These are phyloP conservation scores for Lepisosteus oculatus DNA, from an alignment of 2,113 vertebrate genomes.

Conservation along the genomic window DNA sequence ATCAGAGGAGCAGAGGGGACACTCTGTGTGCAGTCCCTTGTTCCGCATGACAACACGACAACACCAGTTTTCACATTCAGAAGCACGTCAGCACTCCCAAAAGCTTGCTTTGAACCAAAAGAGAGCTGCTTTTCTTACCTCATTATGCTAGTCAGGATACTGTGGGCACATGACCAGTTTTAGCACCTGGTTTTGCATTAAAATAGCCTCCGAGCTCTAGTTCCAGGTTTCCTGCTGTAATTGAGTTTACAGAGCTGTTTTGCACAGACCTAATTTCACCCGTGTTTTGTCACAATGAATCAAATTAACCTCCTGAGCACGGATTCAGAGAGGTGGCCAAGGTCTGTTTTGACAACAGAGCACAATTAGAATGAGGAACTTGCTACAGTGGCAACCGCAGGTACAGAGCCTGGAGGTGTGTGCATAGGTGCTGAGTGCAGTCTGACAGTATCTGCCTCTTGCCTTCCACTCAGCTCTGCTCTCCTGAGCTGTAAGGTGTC, in stretches of 20 bases:
- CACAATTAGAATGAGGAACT: constrained; percentile 17
- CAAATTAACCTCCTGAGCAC: constrained; percentile 10
- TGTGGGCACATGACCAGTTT: neutral
- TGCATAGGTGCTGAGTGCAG: too few relatives aligned
- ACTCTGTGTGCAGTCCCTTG: too few relatives aligned
- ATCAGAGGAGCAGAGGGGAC: too few relatives aligned
- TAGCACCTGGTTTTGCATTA: neutral
- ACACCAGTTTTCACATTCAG: too few relatives aligned
- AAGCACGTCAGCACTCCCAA: too few relatives aligned
- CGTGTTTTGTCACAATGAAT: neutral
- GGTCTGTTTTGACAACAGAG: neutral
- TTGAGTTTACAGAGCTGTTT: neutral
- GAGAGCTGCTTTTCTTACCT: neutral
- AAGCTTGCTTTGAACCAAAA: neutral
- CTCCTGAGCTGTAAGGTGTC: too few relatives aligned
- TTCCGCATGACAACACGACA: too few relatives aligned
- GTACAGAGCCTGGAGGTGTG: too few relatives aligned
- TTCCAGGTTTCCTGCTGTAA: neutral
- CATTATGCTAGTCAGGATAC: neutral
- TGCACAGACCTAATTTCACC: constrained; percentile 6
- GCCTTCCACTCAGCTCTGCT: too few relatives aligned
- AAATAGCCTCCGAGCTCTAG: neutral
- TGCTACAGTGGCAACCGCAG: too few relatives aligned
- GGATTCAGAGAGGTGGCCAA: neutral
- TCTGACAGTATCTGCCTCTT: too few relatives aligned